Evolutionary conservation across 2,113 vertebrate genomes (phyloP).

Genomic region (Scolopax mira): DNA sequence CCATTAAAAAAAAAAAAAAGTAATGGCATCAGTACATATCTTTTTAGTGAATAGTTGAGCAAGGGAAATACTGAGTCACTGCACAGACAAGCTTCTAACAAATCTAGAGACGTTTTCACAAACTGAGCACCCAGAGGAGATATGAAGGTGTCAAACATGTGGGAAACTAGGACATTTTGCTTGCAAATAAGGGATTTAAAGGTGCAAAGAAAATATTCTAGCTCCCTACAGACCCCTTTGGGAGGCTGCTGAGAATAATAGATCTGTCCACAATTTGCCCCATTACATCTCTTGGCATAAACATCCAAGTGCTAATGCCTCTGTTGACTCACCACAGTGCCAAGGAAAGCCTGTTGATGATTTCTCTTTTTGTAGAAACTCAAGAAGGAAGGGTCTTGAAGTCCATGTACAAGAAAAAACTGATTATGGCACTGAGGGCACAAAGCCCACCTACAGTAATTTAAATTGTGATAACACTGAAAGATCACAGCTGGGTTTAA

Average conservation of each 20-base stretch:
- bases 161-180: background rate
- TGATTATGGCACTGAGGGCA: background rate
- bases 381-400: background rate
- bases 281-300: background rate
- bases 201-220: background rate
- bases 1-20: background rate
- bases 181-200: background rate
- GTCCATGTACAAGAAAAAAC: background rate
- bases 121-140: background rate
- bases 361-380: background rate
- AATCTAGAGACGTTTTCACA: background rate
- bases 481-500: background rate
- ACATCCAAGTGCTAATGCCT: background rate
- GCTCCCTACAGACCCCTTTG: background rate
- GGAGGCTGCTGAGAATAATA: background rate
- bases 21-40: no score
- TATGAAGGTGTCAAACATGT: background rate
- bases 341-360: fast-evolving
- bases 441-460: background rate
- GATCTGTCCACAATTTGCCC: background rate
- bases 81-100: background rate
- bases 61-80: background rate
- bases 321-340: background rate
- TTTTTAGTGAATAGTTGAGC: background rate
- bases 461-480: background rate